Evolutionary conservation across 64 coral and sea anemone genomes (phyloP), one percentile per base, ranked within the genome.

Genomic region (Astreopora myriophthalma): DNA sequence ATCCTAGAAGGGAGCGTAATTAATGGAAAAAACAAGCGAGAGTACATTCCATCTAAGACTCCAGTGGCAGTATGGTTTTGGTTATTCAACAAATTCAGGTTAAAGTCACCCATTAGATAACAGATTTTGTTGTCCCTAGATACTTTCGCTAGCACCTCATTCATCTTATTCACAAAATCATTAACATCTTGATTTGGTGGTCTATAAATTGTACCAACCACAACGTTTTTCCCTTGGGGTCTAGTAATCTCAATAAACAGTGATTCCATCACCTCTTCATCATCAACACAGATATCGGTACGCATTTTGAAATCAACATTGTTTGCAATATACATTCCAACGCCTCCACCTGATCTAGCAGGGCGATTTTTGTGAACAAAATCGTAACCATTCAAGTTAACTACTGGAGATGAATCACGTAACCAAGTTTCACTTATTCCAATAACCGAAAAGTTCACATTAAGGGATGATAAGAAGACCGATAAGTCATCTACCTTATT

Each of bases 391-490:
- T 48, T 23, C 5, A 88, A 74, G 37, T 75, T 67, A 7, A 70
- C 67, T 24, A 10, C 8, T 19, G 29, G 69, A 2, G 2, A 27
- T 38, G 86, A 55, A 37, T 88, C 69, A 14, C 39, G 31, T 46
- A 85, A 68, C 82, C 42, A 46, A 11, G 42, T 46, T 46, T 46
- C 82, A 70, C 63, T 46, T 48, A 86, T 70, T 48, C 84, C 84
- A 86, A 86, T 39, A 32, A 86, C 34, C 6, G 84, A 86, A 57
- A 74, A 86, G 20, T 86, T 86, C 19, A 86, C 19, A 12, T 61
- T 16, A 9, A 86, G 33, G 62, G 65, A 17, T 16, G 65, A 34
- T 46, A 86, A 17, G 22, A 71, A 17, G 36, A 16, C 48, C 22
- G 63, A 42, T 86, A 86, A 19, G 16, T 30, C 48, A 27, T 29